Conservation (phyloP, 2,888 invertebrate genomes). For the Sipunculus nudus region DNA sequence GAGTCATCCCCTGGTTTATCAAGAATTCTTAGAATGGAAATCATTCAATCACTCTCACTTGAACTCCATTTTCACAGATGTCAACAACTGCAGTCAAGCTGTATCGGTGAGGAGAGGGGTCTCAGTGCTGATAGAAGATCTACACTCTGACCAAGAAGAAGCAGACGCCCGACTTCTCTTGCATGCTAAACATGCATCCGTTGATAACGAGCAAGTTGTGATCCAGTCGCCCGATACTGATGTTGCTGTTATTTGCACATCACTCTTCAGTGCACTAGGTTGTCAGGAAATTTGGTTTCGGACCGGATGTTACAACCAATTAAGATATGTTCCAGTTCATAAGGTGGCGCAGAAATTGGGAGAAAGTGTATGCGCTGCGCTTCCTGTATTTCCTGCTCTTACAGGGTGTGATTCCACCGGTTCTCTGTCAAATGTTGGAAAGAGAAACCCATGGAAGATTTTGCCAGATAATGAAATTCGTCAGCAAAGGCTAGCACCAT, state of each 20-base stretch:
- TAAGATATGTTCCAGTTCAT: not conserved
- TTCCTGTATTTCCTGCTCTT: conserved; percentile 8
- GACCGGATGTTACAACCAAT: not conserved
- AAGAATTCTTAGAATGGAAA: no score
- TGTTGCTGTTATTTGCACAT: not conserved
- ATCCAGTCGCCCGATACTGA: conserved; percentile 9
- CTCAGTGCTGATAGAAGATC: not conserved
- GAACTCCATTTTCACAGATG: not conserved
- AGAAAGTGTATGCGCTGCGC: not conserved
- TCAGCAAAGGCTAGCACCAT: no score
- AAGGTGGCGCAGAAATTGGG: not conserved
- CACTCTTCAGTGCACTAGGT: not conserved
- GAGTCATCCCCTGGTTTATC: no score
- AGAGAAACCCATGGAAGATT: no score
- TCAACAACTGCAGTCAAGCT: not conserved
- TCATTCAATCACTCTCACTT: no score
- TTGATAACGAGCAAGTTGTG: not conserved
- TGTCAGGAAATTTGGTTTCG: not conserved
- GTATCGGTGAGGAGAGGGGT: not conserved
- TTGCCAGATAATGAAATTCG: no score
- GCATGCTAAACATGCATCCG: conserved; percentile 16
- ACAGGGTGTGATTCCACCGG: conserved; percentile 13
- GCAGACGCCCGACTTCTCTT: conserved; percentile 12
- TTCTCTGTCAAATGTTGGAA: no score
- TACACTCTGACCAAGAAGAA: conserved; percentile 13